Evolutionary conservation across 2,113 vertebrate genomes (phyloP).

Genomic region (Taurulus bubalis): DNA sequence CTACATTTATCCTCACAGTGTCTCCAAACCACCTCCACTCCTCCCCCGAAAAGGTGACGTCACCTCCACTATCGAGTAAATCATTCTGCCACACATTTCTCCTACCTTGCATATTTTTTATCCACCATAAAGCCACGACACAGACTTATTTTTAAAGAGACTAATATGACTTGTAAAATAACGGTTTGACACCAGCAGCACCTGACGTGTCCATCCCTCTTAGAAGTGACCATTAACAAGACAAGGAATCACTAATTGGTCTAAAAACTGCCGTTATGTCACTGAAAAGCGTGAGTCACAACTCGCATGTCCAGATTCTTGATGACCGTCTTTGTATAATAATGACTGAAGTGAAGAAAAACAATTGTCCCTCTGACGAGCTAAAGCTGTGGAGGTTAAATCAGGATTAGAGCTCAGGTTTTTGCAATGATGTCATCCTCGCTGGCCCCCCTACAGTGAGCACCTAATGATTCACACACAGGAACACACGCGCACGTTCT

Average conservation of each 20-base stretch:
- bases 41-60: constrained; percentile 70
- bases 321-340: neutral
- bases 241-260: neutral
- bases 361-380: neutral
- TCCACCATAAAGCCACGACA: constrained; percentile 15
- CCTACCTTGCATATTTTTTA: constrained; percentile 28
- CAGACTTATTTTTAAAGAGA: neutral
- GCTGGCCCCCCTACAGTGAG: constrained; percentile 13
- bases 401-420: constrained; percentile 61
- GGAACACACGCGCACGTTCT: constrained; percentile 21
- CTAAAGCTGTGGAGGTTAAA: constrained; percentile 52
- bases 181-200: neutral
- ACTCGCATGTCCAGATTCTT: neutral
- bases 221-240: neutral
- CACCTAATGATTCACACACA: constrained; percentile 21
- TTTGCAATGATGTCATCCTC: constrained; percentile 70
- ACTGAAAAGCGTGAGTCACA: constrained; percentile 21
- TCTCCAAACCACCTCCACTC: neutral
- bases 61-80: constrained; percentile 67
- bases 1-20: constrained; percentile 66
- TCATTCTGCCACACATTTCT: constrained; percentile 45
- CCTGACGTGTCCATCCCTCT: neutral
- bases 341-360: neutral
- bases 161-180: constrained; percentile 1
- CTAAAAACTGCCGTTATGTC: neutral